These are phyloP conservation scores for Laticauda colubrina DNA, from an alignment of 2,113 vertebrate species.

Conservation along the genomic window DNA sequence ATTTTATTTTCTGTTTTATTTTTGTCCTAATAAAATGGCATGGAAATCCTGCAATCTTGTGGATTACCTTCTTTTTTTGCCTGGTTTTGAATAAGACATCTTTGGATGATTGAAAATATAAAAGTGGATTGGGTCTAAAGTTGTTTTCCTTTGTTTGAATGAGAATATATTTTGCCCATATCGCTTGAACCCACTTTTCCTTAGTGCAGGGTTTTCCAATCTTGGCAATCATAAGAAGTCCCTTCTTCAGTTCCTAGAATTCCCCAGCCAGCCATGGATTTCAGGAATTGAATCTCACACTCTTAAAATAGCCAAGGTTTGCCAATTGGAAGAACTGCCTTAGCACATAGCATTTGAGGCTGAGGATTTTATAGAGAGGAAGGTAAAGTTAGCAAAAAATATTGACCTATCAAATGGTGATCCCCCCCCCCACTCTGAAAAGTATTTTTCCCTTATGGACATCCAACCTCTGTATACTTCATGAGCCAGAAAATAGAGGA, in stretches of 20 bases:
- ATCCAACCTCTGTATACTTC: neutral
- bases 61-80: neutral
- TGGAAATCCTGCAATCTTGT: neutral
- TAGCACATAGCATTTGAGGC: neutral
- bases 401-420: neutral
- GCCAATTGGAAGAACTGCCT: too few species aligned
- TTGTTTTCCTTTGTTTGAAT: neutral
- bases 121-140: neutral
- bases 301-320: neutral
- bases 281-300: neutral
- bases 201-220: neutral
- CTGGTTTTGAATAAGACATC: neutral
- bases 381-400: neutral
- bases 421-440: neutral
- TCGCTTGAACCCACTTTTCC: neutral
- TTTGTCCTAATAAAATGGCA: neutral
- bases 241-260: neutral
- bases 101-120: neutral
- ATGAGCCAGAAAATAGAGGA: neutral
- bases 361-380: neutral
- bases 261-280: neutral
- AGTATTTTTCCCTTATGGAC: neutral
- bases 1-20: neutral
- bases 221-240: neutral
- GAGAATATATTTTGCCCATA: neutral